phyloP scores from a whole-genome alignment of 2,888 invertebrate genomes.

The Amiota communis region DNA sequence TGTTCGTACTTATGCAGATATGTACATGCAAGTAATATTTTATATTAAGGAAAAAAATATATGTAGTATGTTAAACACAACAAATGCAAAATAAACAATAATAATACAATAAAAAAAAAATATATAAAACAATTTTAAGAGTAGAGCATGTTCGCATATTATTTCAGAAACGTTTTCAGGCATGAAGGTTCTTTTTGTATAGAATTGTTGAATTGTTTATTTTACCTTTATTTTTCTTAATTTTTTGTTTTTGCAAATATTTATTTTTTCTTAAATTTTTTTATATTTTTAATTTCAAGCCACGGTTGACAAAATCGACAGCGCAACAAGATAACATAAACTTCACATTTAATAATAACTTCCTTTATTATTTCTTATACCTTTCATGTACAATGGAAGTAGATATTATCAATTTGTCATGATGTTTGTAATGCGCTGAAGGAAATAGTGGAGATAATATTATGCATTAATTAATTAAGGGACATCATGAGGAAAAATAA shows the following conservation, averaged over 20 bases:
- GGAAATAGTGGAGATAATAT: no score
- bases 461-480: no score
- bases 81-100: slow-evolving; percentile 11
- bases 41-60: background rate
- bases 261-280: background rate
- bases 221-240: slow-evolving; percentile 36
- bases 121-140: slow-evolving; percentile 17
- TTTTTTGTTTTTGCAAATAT: slow-evolving; percentile 24
- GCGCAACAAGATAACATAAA: slow-evolving; percentile 13
- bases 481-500: no score
- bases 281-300: slow-evolving; percentile 42
- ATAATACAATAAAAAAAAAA: slow-evolving; percentile 32
- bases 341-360: background rate
- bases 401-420: no score
- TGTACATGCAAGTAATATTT: slow-evolving; percentile 7
- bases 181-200: slow-evolving; percentile 56
- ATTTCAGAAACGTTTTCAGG: slow-evolving; percentile 53
- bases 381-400: no score
- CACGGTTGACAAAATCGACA: slow-evolving; percentile 63
- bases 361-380: background rate
- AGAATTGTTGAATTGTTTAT: slow-evolving; percentile 13
- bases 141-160: slow-evolving; percentile 18
- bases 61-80: background rate
- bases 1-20: background rate
- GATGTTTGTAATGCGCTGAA: no score